A percentile compares a stretch with the other conserved stretches of the same genome.
Conservation (phyloP, 2,113 vertebrate species). For the Macrotis lagotis region DNA sequence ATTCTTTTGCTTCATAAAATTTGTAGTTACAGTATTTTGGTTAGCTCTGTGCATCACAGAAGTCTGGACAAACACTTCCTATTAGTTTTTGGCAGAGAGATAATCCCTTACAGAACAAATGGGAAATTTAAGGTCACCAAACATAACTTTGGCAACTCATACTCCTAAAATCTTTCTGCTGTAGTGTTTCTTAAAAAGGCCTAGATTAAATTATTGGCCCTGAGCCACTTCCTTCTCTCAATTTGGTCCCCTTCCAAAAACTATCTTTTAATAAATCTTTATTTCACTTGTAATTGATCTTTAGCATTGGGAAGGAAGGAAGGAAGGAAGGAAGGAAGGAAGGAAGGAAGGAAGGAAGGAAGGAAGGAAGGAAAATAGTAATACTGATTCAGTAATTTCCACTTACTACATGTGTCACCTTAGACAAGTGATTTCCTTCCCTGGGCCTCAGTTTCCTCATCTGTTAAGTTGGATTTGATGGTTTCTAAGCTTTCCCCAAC, state of each 20-base stretch:
- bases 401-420: neutral
- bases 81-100: slow-evolving; percentile 40
- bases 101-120: slow-evolving; percentile 4
- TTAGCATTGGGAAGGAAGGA: neutral
- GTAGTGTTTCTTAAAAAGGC: slow-evolving; percentile 4
- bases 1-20: slow-evolving; percentile 30
- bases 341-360: too few species aligned
- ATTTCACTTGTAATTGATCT: slow-evolving; percentile 20
- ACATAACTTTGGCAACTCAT: neutral
- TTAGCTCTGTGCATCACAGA: neutral
- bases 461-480: neutral
- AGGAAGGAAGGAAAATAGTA: too few species aligned
- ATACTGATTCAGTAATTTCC: neutral
- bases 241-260: slow-evolving; percentile 54
- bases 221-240: slow-evolving; percentile 32
- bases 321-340: neutral
- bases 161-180: neutral
- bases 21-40: slow-evolving; percentile 27
- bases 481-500: neutral
- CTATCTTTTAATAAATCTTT: slow-evolving; percentile 55
- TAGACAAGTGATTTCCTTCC: neutral
- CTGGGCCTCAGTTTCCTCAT: neutral
- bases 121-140: neutral
- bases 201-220: slow-evolving; percentile 43
- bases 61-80: neutral